Evolutionary conservation across 1,140 invertebrate species (phyloP).

Genomic region (Meloidogyne floridensis): DNA sequence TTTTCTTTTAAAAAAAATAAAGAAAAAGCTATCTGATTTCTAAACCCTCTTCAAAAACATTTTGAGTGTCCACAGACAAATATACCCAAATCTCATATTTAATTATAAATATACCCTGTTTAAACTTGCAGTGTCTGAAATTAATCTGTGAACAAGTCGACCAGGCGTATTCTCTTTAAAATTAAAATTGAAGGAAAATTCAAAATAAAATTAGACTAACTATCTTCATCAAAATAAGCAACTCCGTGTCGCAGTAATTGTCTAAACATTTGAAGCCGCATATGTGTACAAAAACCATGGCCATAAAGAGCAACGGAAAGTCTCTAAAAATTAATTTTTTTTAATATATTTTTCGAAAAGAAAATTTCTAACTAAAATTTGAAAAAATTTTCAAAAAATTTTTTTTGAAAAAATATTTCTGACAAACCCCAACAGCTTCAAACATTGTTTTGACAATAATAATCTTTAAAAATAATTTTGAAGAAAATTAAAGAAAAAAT

Average conservation of each 20-base stretch:
- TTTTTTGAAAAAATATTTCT: not conserved
- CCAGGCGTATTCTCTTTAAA: conserved; percentile 54
- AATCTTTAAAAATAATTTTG: conserved; percentile 6
- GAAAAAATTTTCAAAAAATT: not conserved
- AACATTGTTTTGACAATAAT: conserved; percentile 60
- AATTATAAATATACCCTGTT: conserved; percentile 48
- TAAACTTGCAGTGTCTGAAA: conserved; percentile 57
- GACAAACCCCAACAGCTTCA: conserved; percentile 54
- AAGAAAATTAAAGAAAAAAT: not conserved
- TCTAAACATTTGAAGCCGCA: conserved; percentile 61
- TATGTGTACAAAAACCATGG: conserved; percentile 56
- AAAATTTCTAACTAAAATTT: too few species aligned
- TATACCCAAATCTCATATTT: too few species aligned
- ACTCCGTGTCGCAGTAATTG: conserved; percentile 59
- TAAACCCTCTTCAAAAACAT: too few species aligned
- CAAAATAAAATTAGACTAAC: not conserved
- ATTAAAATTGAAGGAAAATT: not conserved
- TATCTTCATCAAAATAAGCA: conserved; percentile 63
- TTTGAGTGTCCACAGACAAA: too few species aligned
- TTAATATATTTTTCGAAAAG: too few species aligned
- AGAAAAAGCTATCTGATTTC: not conserved
- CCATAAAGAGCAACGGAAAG: conserved; percentile 61
- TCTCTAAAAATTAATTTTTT: conserved; percentile 56
- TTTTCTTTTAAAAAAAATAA: not conserved
- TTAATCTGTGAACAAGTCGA: conserved; percentile 56